These are phyloP conservation scores for Gandaritis pyraliata DNA, from an alignment of 2,888 invertebrate genomes.

Conservation along the genomic window DNA sequence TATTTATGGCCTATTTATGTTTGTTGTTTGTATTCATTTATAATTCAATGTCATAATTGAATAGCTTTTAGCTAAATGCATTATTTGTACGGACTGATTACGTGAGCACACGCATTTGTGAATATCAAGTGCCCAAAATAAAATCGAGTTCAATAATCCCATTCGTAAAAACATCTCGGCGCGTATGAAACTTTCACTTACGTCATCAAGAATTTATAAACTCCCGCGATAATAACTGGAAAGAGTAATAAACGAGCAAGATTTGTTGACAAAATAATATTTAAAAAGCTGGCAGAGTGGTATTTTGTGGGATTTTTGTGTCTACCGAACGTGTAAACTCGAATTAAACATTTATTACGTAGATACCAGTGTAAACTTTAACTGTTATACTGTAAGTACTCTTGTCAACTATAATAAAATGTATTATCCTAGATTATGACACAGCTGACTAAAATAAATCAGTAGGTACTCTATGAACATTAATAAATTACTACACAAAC, in stretches of 20 bases:
- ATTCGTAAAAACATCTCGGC: conserved; percentile 38
- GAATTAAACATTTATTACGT: too few relatives aligned
- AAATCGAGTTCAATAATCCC: conserved; percentile 50
- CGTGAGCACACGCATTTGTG: conserved; percentile 29
- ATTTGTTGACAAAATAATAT: neutral
- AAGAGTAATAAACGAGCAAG: conserved; percentile 7
- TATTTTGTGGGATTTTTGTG: conserved; percentile 1
- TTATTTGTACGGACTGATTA: conserved; percentile 14
- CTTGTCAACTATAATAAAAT: too few relatives aligned
- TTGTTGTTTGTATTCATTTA: too few relatives aligned
- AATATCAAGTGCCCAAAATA: conserved; percentile 14
- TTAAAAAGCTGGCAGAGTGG: neutral
- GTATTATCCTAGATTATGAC: too few relatives aligned
- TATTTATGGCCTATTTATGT: too few relatives aligned
- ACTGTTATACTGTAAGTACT: too few relatives aligned
- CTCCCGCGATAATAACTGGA: conserved; percentile 12
- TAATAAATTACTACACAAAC: too few relatives aligned
- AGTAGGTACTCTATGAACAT: too few relatives aligned
- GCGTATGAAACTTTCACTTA: conserved; percentile 17
- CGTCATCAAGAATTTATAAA: conserved; percentile 27
- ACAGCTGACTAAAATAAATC: too few relatives aligned
- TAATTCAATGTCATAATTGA: too few relatives aligned
- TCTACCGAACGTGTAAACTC: neutral
- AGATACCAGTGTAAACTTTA: too few relatives aligned
- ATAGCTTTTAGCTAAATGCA: too few relatives aligned